Evolutionary conservation across 2,888 invertebrate genomes (phyloP).

Genomic region (Crossocerus cetratus): DNA sequence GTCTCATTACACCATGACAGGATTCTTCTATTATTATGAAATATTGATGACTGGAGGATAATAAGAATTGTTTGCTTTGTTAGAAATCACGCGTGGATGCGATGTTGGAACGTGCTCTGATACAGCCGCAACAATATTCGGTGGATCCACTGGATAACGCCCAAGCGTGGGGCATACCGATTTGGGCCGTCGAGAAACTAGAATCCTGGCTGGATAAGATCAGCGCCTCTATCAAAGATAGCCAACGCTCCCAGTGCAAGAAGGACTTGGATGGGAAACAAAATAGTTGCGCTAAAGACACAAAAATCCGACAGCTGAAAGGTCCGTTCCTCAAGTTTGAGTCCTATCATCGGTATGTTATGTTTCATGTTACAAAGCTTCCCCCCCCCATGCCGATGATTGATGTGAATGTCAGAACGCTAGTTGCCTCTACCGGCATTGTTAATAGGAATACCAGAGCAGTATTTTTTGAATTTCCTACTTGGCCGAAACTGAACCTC

Average conservation of each 20-base stretch:
- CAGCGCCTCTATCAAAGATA: slow-evolving; percentile 78
- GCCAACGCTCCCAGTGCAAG: slow-evolving; percentile 54
- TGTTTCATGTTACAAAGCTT: no score
- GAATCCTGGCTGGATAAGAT: slow-evolving; percentile 82
- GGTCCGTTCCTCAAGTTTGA: slow-evolving; percentile 87
- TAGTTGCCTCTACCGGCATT: no score
- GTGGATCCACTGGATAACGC: slow-evolving; percentile 79
- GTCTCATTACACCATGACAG: no score
- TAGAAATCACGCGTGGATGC: slow-evolving; percentile 86
- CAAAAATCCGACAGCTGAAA: slow-evolving; percentile 81
- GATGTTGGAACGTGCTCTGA: slow-evolving; percentile 86
- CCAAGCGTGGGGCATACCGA: slow-evolving; percentile 77
- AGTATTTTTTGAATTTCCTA: slow-evolving; percentile 82
- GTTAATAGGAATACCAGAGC: slow-evolving; percentile 79
- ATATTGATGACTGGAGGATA: no score
- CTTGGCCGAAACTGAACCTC: slow-evolving; percentile 81
- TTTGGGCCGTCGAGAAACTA: slow-evolving; percentile 79
- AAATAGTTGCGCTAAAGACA: slow-evolving; percentile 58
- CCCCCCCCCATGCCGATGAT: neutral
- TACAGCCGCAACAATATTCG: slow-evolving; percentile 77
- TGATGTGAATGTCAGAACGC: neutral
- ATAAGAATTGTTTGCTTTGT: slow-evolving; percentile 24
- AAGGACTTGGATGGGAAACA: slow-evolving; percentile 49
- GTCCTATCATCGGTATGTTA: slow-evolving; percentile 81
- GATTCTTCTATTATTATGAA: neutral